phyloP scores from a whole-genome alignment of 2,888 invertebrate genomes.

The Bimastos eiseni region DNA sequence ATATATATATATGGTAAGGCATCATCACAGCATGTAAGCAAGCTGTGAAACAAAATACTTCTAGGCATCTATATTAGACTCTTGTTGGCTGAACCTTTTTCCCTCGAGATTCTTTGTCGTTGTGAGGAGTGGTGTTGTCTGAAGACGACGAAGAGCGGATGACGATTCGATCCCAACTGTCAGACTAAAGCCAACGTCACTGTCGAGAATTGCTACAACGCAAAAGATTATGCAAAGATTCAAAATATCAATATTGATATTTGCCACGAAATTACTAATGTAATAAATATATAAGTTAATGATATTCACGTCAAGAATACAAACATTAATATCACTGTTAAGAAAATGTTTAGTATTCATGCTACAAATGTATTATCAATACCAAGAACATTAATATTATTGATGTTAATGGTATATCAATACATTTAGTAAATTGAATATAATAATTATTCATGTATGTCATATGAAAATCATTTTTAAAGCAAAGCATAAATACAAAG shows the following conservation, averaged over 20 bases:
- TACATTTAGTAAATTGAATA: background rate
- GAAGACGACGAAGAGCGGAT: slow-evolving; percentile 81
- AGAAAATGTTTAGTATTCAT: background rate
- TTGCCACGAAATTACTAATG: too few relatives aligned
- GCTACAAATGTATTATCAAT: background rate
- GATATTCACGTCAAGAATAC: background rate
- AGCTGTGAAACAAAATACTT: background rate
- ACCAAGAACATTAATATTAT: background rate
- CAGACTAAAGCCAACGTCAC: slow-evolving; percentile 80
- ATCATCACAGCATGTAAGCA: background rate
- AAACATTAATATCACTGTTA: background rate
- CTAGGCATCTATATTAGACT: background rate
- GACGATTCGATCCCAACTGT: slow-evolving; percentile 83
- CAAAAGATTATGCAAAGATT: background rate
- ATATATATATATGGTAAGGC: background rate
- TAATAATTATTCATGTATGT: background rate
- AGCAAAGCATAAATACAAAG: background rate
- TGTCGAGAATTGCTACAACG: slow-evolving; percentile 65
- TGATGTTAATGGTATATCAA: background rate
- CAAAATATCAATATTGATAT: background rate
- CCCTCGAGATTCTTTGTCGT: slow-evolving; percentile 67
- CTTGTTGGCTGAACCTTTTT: slow-evolving; percentile 27
- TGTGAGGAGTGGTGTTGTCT: slow-evolving; percentile 65
- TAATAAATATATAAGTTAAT: background rate
- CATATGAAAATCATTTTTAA: background rate